Conservation (phyloP, 1,140 invertebrate genomes). For the Drosophila punjabiensis region DNA sequence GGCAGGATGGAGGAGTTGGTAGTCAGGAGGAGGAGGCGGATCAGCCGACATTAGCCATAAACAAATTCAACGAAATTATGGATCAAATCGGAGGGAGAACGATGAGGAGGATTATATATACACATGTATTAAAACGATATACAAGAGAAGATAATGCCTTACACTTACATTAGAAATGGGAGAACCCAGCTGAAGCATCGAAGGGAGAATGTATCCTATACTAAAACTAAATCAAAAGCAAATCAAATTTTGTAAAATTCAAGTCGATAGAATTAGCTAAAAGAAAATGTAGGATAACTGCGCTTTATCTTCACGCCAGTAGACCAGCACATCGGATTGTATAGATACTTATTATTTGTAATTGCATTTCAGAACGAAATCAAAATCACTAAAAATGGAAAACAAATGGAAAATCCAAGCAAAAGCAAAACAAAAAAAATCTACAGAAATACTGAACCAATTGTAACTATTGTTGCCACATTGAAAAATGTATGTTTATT, state of each 20-base stretch:
- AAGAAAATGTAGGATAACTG: constrained; percentile 21
- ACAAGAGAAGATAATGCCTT: constrained; percentile 78
- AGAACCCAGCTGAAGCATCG: constrained; percentile 47
- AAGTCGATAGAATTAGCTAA: constrained; percentile 51
- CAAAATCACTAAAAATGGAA: constrained; percentile 43
- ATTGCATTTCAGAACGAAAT: constrained; percentile 76
- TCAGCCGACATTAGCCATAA: constrained; percentile 70
- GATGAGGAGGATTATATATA: constrained; percentile 32
- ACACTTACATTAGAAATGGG: constrained; percentile 73
- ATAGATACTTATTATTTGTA: constrained; percentile 80
- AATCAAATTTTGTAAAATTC: constrained; percentile 56
- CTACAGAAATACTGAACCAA: constrained; percentile 59
- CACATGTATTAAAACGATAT: constrained; percentile 74
- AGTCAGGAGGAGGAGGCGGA: constrained; percentile 9
- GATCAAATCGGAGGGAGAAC: constrained; percentile 63
- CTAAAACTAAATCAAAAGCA: constrained; percentile 42
- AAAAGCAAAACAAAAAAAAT: constrained; percentile 30
- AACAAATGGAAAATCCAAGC: neutral
- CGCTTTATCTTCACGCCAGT: constrained; percentile 53
- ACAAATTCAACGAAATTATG: constrained; percentile 75
- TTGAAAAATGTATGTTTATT: constrained; percentile 81
- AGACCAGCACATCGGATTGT: constrained; percentile 71
- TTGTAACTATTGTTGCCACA: constrained; percentile 82
- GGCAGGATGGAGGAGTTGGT: neutral
- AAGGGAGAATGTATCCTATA: constrained; percentile 26